A percentile compares a stretch with the other conserved stretches of the same genome.
Evolutionary conservation across 2,113 vertebrate genomes (phyloP).

Genomic region (Prionailurus viverrinus): DNA sequence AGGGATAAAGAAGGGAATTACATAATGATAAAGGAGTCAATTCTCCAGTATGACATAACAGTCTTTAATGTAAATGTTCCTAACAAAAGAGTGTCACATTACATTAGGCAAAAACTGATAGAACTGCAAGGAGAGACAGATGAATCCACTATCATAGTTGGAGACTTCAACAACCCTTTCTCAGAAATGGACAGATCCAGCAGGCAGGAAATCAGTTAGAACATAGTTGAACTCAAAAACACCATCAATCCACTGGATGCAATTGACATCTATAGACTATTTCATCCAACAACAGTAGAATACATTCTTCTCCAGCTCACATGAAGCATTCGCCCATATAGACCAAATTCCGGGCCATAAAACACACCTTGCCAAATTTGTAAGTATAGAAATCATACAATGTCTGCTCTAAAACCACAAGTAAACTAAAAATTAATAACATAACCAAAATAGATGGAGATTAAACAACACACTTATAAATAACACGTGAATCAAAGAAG

Average conservation of each 20-base stretch:
- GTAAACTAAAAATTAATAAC: not conserved
- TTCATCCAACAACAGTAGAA: too few relatives aligned
- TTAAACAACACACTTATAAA: not conserved
- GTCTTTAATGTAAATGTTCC: not conserved
- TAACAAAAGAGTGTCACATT: not conserved
- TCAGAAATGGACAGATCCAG: too few relatives aligned
- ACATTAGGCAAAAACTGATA: not conserved
- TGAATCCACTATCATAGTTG: not conserved
- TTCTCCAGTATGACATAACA: not conserved
- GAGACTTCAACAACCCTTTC: not conserved
- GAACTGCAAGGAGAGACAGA: not conserved
- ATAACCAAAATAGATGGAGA: not conserved
- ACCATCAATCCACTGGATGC: too few relatives aligned
- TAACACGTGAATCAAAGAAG: not conserved
- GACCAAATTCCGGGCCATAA: not conserved
- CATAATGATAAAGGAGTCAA: not conserved
- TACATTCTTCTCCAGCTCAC: too few relatives aligned
- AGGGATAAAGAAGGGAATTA: not conserved
- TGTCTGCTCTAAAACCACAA: not conserved
- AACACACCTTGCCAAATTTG: not conserved
- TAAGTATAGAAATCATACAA: not conserved
- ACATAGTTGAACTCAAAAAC: too few relatives aligned
- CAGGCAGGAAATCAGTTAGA: too few relatives aligned
- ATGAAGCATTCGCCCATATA: too few relatives aligned
- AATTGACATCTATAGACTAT: too few relatives aligned